Evolutionary conservation across 2,888 invertebrate species (phyloP), one percentile per base, ranked within the genome.

Genomic region (Baccha elongata): DNA sequence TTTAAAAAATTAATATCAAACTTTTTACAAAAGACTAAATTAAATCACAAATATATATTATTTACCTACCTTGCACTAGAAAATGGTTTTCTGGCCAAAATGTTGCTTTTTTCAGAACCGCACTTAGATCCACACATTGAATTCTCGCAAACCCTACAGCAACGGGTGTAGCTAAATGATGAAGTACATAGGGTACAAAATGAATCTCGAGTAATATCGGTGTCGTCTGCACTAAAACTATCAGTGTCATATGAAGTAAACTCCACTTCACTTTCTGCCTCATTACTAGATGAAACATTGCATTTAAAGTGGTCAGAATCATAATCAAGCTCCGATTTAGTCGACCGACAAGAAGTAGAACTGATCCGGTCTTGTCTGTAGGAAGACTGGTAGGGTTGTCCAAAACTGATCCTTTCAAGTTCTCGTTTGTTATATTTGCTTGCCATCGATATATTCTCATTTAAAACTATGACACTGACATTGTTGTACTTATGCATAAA

Each of bases 171-270:
- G 84, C 90, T 91, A 80, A 91, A 91, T n/a, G 90, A 89, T 7
- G 91, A 91, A 5, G 91, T 91, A 85, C 91, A 91, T 3, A 91
- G 84, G 1, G 91, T 91, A 71, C 91, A 91, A 79, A 90, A 90
- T 4, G 90, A 91, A 84, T 90, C 87, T 5, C 58, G 85, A 32
- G 21, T 29, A 2, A 44, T 53, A 37, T 73, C 86, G 75, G 69
- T 60, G 23, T 42, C 42, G 10, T 44, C 55, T 17, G 46, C 44
- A 17, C 48, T 17, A 6, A 53, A 50, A 40, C 37, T 60, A 35
- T 73, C 68, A 10, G 71, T 62, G 23, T 81, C 84, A 15, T 79
- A 64, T n/a, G 84, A 72, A 3, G 37, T 73, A 29, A 29, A 75
- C 7, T 48, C 71, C 29, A 48, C 13, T 26, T 81, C 76, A 68